A percentile compares a stretch with the other conserved stretches of the same genome.
These are phyloP conservation scores for Helogale parvula DNA, from an alignment of 2,113 vertebrate species.

Conservation along the genomic window DNA sequence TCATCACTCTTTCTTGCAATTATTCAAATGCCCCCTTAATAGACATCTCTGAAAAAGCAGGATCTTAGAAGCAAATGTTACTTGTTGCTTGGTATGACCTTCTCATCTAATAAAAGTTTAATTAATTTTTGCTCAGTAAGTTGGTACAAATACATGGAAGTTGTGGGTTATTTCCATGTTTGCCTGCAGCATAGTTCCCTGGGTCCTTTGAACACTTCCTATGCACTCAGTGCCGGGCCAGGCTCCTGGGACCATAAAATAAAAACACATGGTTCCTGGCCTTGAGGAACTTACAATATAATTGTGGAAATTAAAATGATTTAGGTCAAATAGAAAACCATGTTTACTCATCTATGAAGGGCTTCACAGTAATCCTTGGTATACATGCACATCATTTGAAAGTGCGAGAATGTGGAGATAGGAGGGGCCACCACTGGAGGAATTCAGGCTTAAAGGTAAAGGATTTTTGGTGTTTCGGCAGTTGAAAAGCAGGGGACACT, in stretches of 20 bases:
- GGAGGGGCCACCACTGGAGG: background rate
- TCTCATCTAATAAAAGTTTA: conserved; percentile 13
- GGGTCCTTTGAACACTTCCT: background rate
- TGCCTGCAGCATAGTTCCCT: background rate
- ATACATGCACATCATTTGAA: background rate
- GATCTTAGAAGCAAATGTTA: background rate
- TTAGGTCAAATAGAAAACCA: background rate
- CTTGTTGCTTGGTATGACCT: background rate
- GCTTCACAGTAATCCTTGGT: background rate
- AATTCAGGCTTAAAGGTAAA: background rate
- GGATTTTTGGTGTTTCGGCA: background rate
- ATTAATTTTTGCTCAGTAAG: background rate
- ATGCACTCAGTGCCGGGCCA: background rate
- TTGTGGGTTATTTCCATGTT: background rate
- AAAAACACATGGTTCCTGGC: background rate
- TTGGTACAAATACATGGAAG: background rate
- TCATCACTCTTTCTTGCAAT: background rate
- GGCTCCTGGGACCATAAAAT: background rate
- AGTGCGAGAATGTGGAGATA: background rate
- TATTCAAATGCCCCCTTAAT: background rate
- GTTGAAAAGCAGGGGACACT: background rate
- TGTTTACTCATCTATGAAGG: background rate
- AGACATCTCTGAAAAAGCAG: conserved; percentile 1
- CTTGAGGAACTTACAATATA: background rate
- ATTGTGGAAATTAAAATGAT: conserved; percentile 8